Evolutionary conservation across 2,797 vertebrate genomes (phyloP), one percentile per base, ranked within the genome.

Genomic region (Anguilla marmorata): DNA sequence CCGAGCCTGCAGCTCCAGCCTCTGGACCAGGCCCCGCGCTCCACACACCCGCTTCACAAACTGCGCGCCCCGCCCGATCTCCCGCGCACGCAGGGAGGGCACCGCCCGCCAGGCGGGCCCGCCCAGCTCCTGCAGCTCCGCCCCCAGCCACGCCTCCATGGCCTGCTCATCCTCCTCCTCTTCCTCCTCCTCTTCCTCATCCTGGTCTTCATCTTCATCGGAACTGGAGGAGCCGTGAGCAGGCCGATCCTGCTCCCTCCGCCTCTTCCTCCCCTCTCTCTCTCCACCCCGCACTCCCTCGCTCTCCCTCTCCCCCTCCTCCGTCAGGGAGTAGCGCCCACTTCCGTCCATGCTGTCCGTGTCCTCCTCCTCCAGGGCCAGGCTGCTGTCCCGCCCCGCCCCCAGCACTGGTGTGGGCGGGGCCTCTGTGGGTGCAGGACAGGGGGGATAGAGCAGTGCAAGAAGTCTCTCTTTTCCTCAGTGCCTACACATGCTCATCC

Each of bases 291-390:
- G 76, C 30, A 63, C 88, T 3, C 86, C 95, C 85, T 96, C 96
- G 1, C 94, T 94, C 88, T 96, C 95, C 85, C 93, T 86, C 27
- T 95, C 95, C 0, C 92, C 95, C 2, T 98, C 97, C 87, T 98
- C 98, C 0, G 94, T 97, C 86, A 98, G 93, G 82, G 97, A 98
- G 93, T 97, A 99, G 89, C 96, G 96, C 0, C 97, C 97, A 0
- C 97, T 98, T 93, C 98, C 98, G 0, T 99, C 98, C 98, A 99
- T 98, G 93, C 98, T 99, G 94, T 99, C 98, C 0, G 98, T 97
- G 94, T 99, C 98, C 88, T 97, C 97, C 14, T 98, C 97, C 37
- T 98, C 92, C 94, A 24, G 88, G 90, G 11, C 92, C 93, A 45
- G 92, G 88, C 92, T 92, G 37, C 37, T 41, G 37, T 41, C 93